Evolutionary conservation across 2,797 vertebrate species (phyloP).

Genomic region (Pogoniulus pusillus): DNA sequence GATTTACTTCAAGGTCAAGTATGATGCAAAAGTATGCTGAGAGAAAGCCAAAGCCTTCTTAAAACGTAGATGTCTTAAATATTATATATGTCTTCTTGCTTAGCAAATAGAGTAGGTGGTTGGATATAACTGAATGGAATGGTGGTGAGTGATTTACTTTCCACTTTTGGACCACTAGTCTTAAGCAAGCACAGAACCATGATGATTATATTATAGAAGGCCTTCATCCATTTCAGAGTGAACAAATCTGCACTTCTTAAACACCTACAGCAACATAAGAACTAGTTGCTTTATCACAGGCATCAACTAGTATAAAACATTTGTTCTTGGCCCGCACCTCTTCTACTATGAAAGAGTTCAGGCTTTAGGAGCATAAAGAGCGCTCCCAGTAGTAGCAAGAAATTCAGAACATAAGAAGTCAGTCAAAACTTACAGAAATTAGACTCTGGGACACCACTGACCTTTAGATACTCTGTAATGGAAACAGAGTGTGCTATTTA

Average conservation of each 20-base stretch:
- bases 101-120: neutral
- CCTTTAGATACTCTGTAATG: neutral
- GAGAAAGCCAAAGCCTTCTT: slow-evolving; percentile 32
- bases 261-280: neutral
- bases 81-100: neutral
- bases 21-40: neutral
- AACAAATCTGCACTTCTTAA: neutral
- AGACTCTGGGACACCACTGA: neutral
- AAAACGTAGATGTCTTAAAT: slow-evolving; percentile 29
- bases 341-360: neutral
- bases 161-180: neutral
- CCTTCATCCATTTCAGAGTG: neutral
- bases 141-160: neutral
- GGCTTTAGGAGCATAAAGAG: neutral
- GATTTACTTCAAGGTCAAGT: slow-evolving; percentile 21
- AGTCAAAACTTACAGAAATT: neutral
- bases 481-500: neutral
- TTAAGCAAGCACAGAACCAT: neutral
- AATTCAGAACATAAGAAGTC: neutral
- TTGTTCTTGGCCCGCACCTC: neutral
- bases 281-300: neutral
- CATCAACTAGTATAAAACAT: neutral
- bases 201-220: neutral
- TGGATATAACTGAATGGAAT: neutral
- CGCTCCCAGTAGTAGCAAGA: neutral